Base-by-base conservation (phyloP, 1,140 invertebrate species). In the Harpegnathos saltator region DNA sequence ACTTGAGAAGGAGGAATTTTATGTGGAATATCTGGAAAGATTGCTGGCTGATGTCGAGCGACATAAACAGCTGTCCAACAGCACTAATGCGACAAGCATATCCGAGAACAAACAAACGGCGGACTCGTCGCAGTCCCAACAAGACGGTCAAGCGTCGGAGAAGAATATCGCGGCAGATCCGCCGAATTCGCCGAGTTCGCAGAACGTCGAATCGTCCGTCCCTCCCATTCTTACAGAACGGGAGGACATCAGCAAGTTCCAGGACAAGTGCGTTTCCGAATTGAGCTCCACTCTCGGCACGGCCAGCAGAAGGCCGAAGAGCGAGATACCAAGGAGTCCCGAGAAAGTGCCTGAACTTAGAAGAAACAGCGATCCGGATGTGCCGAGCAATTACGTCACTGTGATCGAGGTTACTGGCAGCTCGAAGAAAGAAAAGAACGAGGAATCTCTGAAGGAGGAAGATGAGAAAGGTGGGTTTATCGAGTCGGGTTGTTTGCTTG, bases 1-100 rank as follows among this genome's bases (percentile, higher is more conserved):
- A 93, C 94, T 98, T 44, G 97, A 98, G 90, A 97, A 98, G 91
- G 98, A 98, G 94, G 97, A 98, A 91, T 97, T 98, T 90, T 98
- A 98, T 90, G 97, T 98, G 9, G 97, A 98, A 92, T 98, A 98
- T 94, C 95, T 98, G 85, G 97, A 98, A 92, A 95, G 97, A 75
- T 92, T 98, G 56, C 91, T 98, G 22, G 96, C 96, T 66, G 97
- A 98, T 94, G 97, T 98, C 11, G 97, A 97, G 88, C 96, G 97
- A 87, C 96, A 97, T 87, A 96, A 96, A 72, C 90, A 92, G 78
- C 75, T 93, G 38, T 89, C 92, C n/a, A 93, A 92, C 61, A 92
- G 82, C 65, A 85, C 89, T 11, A 63, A 44, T 56, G 29, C 26
- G 17, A 73, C 82, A 12, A 75, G 61, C 3, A 74, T n/a, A 12